phyloP scores from a whole-genome alignment of 2,113 vertebrate genomes.

The Ptychochromis oligacanthus region DNA sequence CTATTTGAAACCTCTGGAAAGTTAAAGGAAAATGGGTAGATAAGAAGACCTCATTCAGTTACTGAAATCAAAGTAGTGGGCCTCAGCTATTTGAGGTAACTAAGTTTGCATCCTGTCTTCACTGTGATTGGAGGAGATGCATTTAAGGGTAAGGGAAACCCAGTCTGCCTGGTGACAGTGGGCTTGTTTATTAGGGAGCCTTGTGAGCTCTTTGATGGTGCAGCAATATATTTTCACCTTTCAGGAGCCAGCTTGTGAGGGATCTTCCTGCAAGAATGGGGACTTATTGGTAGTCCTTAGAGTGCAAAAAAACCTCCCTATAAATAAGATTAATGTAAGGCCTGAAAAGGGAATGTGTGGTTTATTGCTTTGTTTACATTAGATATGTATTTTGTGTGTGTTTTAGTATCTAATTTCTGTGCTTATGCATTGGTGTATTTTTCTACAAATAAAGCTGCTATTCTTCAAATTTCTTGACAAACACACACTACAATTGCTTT shows the following conservation, averaged over 20 bases:
- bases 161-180: constrained; percentile 50
- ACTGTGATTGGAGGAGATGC: constrained; percentile 35
- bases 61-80: neutral
- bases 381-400: neutral
- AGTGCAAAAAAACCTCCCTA: neutral
- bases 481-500: neutral
- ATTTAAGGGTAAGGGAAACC: neutral
- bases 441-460: neutral
- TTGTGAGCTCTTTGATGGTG: neutral
- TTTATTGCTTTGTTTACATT: neutral
- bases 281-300: constrained; percentile 9
- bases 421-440: neutral
- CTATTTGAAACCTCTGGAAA: neutral
- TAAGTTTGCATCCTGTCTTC: constrained; percentile 10
- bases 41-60: neutral
- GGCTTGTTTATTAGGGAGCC: constrained; percentile 40
- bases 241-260: constrained; percentile 33
- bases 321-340: constrained; percentile 24
- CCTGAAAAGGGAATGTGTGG: neutral
- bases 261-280: constrained; percentile 11
- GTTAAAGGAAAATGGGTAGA: neutral
- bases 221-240: constrained; percentile 21
- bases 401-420: neutral
- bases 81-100: neutral
- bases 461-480: constrained; percentile 3